Base-by-base conservation (phyloP, 2,888 invertebrate genomes). In the Cerceris rybyensis region DNA sequence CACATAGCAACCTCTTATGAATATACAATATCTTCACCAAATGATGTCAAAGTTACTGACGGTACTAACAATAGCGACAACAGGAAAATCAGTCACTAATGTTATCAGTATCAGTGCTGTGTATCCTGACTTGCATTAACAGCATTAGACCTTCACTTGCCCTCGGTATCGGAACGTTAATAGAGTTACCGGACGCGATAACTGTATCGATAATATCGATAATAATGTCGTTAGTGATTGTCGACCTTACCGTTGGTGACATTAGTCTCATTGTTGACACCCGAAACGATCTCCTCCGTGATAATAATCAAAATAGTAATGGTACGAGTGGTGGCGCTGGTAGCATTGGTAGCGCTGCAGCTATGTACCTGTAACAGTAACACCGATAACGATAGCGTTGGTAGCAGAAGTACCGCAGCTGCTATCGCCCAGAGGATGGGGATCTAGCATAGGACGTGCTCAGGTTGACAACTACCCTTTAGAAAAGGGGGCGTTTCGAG, bases 401-500 rank as follows among this genome's bases (percentile, higher is more conserved):
- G 63, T 59, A 13, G 66, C 16, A 63, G 67, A 63, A 71, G 70
- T 58, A 69, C 60, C 80, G 80, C 76, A 75, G 73, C 76, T 76
- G 80, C 60, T 73, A 70, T 66, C 65, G 69, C 74, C 60, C 69
- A 70, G 70, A 67, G 49, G 71, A 68, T 61, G 69, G 71, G 50
- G 16, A 73, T 49, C 81, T 78, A 64, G 77, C 58, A 59, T 60
- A 59, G 76, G 81, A 90, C 91, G 91, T 91, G 91, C 86, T 82
- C 78, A 88, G 80, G 84, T 89, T 91, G 88, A 88, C 90, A 90
- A 90, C 83, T 80, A 87, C 61, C 66, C 64, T 16, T 41, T 70
- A 80, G 83, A 79, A 80, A 78, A 78, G 79, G 75, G 85, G 82
- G 67, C 84, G 83, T 86, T 86, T 87, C 86, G 79, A 86, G 82